Conservation (phyloP, 2,888 invertebrate genomes). For the Cloeon dipterum region DNA sequence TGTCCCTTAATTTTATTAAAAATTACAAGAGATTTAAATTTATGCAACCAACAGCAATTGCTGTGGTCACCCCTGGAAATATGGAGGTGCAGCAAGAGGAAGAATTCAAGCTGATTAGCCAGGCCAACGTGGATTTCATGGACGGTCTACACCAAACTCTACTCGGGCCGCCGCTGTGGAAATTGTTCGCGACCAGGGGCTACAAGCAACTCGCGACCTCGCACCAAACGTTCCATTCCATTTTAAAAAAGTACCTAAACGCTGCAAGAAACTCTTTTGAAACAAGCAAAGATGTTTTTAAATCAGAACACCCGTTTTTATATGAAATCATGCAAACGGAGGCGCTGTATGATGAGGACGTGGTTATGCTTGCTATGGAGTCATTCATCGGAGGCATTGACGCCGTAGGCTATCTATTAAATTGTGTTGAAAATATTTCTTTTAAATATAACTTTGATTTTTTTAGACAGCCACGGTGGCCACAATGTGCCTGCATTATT, state of each 20-base stretch:
- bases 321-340: conserved; percentile 17
- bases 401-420: conserved; percentile 18
- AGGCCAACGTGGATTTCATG: conserved; percentile 24
- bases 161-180: conserved; percentile 25
- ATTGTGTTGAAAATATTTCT: neutral
- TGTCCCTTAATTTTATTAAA: neutral
- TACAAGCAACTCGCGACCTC: conserved; percentile 24
- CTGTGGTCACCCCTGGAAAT: conserved; percentile 26
- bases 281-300: conserved; percentile 6
- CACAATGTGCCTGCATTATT: conserved; percentile 22
- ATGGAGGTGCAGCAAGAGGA: conserved; percentile 20
- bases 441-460: conserved; percentile 4
- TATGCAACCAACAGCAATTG: conserved; percentile 21
- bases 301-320: conserved; percentile 14
- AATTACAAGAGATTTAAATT: neutral
- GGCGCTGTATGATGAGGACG: conserved; percentile 20
- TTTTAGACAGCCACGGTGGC: conserved; percentile 23
- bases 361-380: conserved; percentile 25
- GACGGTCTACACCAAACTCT: conserved; percentile 22
- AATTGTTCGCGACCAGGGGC: conserved; percentile 20
- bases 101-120: conserved; percentile 16
- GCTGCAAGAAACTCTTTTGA: conserved; percentile 10
- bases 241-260: conserved; percentile 13
- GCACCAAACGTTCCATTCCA: conserved; percentile 22
- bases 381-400: conserved; percentile 31